Base-by-base conservation (phyloP, 2,113 vertebrate genomes). In the Trogon melanurus region DNA sequence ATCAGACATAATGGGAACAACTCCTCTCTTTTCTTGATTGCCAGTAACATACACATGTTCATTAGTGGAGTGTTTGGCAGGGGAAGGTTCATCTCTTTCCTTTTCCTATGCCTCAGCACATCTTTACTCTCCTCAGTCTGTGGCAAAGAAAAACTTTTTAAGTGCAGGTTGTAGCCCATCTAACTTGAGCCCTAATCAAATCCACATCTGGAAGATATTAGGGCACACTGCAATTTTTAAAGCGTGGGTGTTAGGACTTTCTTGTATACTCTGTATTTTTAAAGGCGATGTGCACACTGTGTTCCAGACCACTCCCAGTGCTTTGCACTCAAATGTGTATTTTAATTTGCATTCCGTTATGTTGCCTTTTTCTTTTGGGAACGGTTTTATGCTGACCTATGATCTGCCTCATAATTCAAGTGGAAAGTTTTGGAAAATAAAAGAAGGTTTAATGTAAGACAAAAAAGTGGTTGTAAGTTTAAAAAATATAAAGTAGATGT, bases 311-410 rank as follows among this genome's bases (percentile, higher is more conserved):
- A 48, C 27, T 89, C 50, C 57, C 1, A 0, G 51, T 82, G 50
- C 34, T 90, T 82, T 64, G 60, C 61, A 69, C 45, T 69, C 69
- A 45, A 48, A 81, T n/a, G 22, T 70, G 30, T 71, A 51, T 78
- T 91, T 93, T 88, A 92, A 91, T 88, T 93, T 94, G 34, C 76
- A 32, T 71, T 90, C 48, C 48, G 70, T 92, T 91, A 64, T 60
- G 65, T 67, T 86, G 48, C 34, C 4, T 71, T 93, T 93, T 91
- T n/a, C 89, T 90, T 91, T 87, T 71, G 84, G 89, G 79, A 95
- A 92, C 60, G 36, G 44, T 70, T 87, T 95, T 86, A 32, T 82
- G 10, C 50, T 94, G 57, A 84, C 61, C 65, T 88, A 26, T 78
- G 61, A 82, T 96, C 61, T 66, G 30, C 50, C 90, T 51, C 61